phyloP scores from a whole-genome alignment of 1,140 invertebrate species.

The Aphaenogaster ashmeadi region DNA sequence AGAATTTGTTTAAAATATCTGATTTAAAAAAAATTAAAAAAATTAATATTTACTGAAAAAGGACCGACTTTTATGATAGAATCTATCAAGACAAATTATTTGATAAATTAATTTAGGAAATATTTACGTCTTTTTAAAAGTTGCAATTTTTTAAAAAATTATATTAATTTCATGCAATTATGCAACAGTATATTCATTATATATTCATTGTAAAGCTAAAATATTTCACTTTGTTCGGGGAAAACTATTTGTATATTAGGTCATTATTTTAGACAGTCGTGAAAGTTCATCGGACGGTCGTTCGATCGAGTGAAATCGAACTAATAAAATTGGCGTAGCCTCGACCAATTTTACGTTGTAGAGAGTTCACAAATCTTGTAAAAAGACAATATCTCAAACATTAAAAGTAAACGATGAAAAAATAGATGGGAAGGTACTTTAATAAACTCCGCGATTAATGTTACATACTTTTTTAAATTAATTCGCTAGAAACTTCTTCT shows the following conservation, averaged over 20 bases:
- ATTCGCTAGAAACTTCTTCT: background rate
- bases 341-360: conserved; percentile 35
- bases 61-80: background rate
- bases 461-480: background rate
- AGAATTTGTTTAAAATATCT: background rate
- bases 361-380: background rate
- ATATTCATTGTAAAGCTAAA: conserved; percentile 6
- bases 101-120: background rate
- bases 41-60: background rate
- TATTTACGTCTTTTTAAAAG: background rate
- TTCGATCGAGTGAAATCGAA: conserved; percentile 20
- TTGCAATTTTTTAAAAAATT: background rate
- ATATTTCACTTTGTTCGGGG: background rate
- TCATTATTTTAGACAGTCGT: conserved; percentile 56
- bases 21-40: too few species aligned
- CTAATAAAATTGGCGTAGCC: conserved; percentile 40
- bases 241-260: conserved; percentile 45
- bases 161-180: background rate
- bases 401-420: background rate
- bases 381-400: conserved; percentile 5
- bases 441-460: background rate
- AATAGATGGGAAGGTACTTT: background rate
- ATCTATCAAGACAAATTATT: background rate
- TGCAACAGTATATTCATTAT: background rate
- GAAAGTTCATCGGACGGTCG: conserved; percentile 47